Evolutionary conservation across 35 echinoderm and acorn worm species (phyloP).

Genomic region (Nesometra sesokonis): DNA sequence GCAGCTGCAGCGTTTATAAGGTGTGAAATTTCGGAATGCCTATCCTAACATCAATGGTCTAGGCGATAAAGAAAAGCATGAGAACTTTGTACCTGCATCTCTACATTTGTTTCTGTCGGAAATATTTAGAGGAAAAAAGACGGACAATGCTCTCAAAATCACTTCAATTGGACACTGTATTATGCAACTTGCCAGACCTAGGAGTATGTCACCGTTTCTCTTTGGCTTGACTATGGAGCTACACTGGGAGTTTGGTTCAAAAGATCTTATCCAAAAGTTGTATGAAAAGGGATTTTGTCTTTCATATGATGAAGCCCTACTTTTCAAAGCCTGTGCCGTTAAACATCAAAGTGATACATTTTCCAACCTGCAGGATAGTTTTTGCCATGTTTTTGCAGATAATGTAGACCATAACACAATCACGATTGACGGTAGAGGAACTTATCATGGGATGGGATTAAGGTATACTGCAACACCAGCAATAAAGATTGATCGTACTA

Average conservation of each 20-base stretch:
- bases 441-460: constrained; percentile 23
- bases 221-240: constrained; percentile 4
- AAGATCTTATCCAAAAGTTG: not conserved
- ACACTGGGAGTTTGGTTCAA: constrained; percentile 8
- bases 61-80: not conserved
- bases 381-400: constrained; percentile 3
- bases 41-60: not conserved
- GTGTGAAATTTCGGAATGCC: not conserved
- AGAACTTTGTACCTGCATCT: not conserved
- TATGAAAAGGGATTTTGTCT: not conserved
- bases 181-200: constrained; percentile 9
- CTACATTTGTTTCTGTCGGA: not conserved
- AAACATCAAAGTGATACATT: not conserved
- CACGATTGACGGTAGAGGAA: constrained; percentile 7
- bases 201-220: not conserved
- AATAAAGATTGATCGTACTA: too few species aligned
- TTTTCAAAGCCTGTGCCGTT: not conserved
- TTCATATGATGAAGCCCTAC: not conserved
- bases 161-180: constrained; percentile 14
- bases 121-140: constrained; percentile 3
- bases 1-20: too few species aligned
- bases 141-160: not conserved
- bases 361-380: not conserved
- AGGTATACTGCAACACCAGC: not conserved
- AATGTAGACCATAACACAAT: constrained; percentile 33